Percentiles rank a stretch among this genome's conserved stretches.
Evolutionary conservation across 2,888 invertebrate genomes (phyloP).

Genomic region (Athalia rosae): DNA sequence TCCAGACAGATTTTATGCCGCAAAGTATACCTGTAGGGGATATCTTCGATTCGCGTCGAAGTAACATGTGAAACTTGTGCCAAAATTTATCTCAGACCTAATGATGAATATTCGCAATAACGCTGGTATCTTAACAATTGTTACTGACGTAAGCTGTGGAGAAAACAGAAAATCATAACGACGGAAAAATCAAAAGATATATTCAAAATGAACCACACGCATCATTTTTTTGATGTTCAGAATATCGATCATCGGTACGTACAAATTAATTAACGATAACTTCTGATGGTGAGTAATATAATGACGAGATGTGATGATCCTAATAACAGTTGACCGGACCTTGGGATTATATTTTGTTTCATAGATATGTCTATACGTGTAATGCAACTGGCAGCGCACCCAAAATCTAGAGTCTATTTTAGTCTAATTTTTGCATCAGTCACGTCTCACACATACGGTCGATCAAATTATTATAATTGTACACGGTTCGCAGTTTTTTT

Average conservation of each 20-base stretch:
- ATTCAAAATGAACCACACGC: too few species aligned
- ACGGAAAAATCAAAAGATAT: background rate
- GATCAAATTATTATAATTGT: conserved; percentile 9
- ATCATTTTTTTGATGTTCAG: too few species aligned
- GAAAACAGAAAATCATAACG: background rate
- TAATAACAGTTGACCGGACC: conserved; percentile 31
- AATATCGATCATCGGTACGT: too few species aligned
- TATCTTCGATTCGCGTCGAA: too few species aligned
- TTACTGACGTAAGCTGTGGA: too few species aligned
- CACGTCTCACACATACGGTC: background rate
- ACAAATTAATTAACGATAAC: background rate
- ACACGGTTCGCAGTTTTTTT: background rate
- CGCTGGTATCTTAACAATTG: too few species aligned
- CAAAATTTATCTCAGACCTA: too few species aligned
- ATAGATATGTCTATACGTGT: background rate
- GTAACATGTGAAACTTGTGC: too few species aligned
- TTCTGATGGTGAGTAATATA: background rate
- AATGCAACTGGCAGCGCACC: conserved; percentile 40
- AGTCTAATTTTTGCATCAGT: conserved; percentile 20
- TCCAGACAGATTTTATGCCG: too few species aligned
- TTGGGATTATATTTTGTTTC: background rate
- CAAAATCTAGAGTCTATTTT: conserved; percentile 38
- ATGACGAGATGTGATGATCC: background rate
- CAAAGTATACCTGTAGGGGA: too few species aligned
- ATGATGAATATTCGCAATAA: too few species aligned